Conservation (phyloP, 2,888 invertebrate genomes). For the Unio pictorum region DNA sequence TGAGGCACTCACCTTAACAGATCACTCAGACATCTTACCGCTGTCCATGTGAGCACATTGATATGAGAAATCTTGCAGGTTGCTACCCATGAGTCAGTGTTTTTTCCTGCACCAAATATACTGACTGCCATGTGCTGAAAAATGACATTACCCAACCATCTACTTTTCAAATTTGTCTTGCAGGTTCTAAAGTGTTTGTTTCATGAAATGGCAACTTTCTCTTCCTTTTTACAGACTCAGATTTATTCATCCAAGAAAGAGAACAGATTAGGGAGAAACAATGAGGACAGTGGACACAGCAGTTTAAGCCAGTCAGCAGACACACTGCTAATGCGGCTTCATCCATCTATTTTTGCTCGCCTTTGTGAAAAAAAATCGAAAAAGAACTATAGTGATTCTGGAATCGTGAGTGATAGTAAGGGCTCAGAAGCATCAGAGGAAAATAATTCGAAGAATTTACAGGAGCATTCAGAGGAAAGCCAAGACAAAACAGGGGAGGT, state of each 20-base stretch:
- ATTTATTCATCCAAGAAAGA: slow-evolving; percentile 17
- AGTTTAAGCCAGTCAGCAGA: slow-evolving; percentile 31
- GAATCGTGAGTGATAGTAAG: slow-evolving; percentile 25
- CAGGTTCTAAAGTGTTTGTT: too few relatives aligned
- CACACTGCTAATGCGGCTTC: slow-evolving; percentile 31
- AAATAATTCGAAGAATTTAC: too few relatives aligned
- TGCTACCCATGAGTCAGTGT: too few relatives aligned
- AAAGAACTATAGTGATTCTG: slow-evolving; percentile 33
- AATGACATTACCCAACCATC: too few relatives aligned
- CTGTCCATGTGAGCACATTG: too few relatives aligned
- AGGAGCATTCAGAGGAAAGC: too few relatives aligned
- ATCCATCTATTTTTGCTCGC: slow-evolving; percentile 20
- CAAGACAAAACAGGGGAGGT: slow-evolving; percentile 8
- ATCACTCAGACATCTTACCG: too few relatives aligned
- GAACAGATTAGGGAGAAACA: slow-evolving; percentile 6
- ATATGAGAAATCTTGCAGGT: too few relatives aligned
- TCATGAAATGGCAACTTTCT: not conserved
- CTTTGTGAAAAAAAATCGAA: slow-evolving; percentile 18
- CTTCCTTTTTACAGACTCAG: slow-evolving; percentile 14
- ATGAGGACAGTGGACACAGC: slow-evolving; percentile 35
- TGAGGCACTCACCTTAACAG: too few relatives aligned
- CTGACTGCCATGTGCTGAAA: too few relatives aligned
- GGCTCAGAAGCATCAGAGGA: slow-evolving; percentile 12
- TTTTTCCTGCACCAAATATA: too few relatives aligned
- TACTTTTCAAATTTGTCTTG: too few relatives aligned